Evolutionary conservation across 2,888 invertebrate species (phyloP).

Genomic region (Diaperis boleti): DNA sequence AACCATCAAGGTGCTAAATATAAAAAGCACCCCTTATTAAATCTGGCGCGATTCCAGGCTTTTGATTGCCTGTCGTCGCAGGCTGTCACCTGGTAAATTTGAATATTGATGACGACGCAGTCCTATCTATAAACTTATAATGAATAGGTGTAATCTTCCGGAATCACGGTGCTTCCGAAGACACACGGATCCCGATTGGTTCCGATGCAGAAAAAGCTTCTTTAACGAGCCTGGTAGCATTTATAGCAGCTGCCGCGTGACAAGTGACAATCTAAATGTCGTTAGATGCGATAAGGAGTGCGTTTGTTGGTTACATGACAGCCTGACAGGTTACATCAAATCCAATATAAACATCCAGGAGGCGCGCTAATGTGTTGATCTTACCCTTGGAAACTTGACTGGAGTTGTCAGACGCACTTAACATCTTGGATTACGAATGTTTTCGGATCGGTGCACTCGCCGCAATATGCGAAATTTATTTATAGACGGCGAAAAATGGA

Average conservation of each 20-base stretch:
- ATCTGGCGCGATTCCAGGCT: constrained; percentile 10
- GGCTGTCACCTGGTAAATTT: constrained; percentile 15
- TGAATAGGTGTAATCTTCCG: constrained; percentile 21
- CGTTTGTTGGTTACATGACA: constrained; percentile 58
- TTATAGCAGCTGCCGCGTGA: constrained; percentile 42
- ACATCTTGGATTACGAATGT: constrained; percentile 48
- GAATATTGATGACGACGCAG: constrained; percentile 22
- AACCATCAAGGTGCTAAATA: no score
- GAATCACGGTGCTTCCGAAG: constrained; percentile 3
- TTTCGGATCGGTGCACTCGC: constrained; percentile 38
- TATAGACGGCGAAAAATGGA: constrained; percentile 36
- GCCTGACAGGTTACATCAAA: constrained; percentile 62
- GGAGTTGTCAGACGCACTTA: constrained; percentile 55
- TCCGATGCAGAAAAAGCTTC: constrained; percentile 21
- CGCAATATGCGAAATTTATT: constrained; percentile 38
- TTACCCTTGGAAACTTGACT: constrained; percentile 48
- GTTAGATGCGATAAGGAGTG: constrained; percentile 56
- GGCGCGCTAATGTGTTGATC: constrained; percentile 61
- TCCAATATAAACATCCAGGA: constrained; percentile 59
- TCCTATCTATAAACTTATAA: not conserved
- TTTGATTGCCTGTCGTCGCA: constrained; percentile 13
- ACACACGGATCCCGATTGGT: constrained; percentile 26
- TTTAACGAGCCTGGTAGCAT: constrained; percentile 27
- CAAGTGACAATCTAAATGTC: constrained; percentile 57
- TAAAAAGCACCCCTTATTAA: constrained; percentile 22